Evolutionary conservation across 1,140 invertebrate genomes (phyloP).

Genomic region (Papilio glaucus): DNA sequence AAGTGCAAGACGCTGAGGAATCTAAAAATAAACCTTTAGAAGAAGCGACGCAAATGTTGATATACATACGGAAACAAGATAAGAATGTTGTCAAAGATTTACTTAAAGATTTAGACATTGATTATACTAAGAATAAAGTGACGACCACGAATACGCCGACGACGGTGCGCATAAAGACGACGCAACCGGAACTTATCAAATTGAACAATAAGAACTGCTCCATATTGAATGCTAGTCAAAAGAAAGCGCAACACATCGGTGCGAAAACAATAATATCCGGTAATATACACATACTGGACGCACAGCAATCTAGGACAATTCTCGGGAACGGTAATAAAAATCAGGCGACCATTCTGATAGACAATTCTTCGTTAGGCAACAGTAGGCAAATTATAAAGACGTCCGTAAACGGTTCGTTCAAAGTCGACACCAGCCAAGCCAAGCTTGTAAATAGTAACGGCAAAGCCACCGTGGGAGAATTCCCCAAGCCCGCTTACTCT

Average conservation of each 20-base stretch:
- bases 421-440: constrained; percentile 77
- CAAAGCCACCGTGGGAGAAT: constrained; percentile 85
- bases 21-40: constrained; percentile 70
- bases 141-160: constrained; percentile 58
- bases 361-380: constrained; percentile 78
- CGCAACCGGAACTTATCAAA: constrained; percentile 76
- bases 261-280: constrained; percentile 82
- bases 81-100: constrained; percentile 85
- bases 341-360: constrained; percentile 81
- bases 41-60: constrained; percentile 80
- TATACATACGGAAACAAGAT: constrained; percentile 78
- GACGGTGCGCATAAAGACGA: constrained; percentile 72
- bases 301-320: constrained; percentile 82
- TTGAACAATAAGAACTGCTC: constrained; percentile 80
- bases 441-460: constrained; percentile 81
- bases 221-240: constrained; percentile 79
- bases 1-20: constrained; percentile 76
- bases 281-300: constrained; percentile 82
- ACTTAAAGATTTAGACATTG: constrained; percentile 78
- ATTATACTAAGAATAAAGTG: constrained; percentile 53
- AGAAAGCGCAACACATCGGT: constrained; percentile 75
- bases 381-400: constrained; percentile 81
- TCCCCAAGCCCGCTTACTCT: constrained; percentile 98
- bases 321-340: constrained; percentile 79
- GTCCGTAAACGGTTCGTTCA: constrained; percentile 66